Evolutionary conservation across 2,797 vertebrate genomes (phyloP).

Genomic region (Urosaurus nigricauda): DNA sequence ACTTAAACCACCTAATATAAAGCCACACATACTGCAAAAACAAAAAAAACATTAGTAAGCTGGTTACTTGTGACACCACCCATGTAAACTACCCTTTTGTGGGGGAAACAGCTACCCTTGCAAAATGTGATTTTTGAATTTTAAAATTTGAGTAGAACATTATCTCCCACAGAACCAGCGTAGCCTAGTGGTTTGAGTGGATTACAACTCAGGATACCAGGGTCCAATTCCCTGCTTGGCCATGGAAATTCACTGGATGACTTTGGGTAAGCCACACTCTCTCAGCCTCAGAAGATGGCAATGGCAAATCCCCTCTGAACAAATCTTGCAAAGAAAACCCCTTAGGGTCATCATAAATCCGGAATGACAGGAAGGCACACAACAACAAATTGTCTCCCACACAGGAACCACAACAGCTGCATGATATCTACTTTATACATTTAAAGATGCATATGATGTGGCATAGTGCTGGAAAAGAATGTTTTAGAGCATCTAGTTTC

Average conservation of each 20-base stretch:
- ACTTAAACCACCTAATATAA: not conserved
- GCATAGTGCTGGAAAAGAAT: not conserved
- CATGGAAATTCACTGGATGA: too few relatives aligned
- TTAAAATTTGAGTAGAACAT: not conserved
- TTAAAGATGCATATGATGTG: not conserved
- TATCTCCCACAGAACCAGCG: not conserved
- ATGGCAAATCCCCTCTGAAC: too few relatives aligned
- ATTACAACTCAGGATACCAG: not conserved
- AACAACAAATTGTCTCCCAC: too few relatives aligned
- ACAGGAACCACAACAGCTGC: not conserved
- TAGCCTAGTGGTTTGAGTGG: too few relatives aligned
- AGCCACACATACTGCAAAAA: slow-evolving; percentile 1
- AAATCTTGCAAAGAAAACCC: too few relatives aligned
- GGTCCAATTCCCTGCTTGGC: too few relatives aligned
- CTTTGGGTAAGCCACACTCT: too few relatives aligned
- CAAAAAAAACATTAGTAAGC: not conserved
- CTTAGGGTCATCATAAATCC: too few relatives aligned
- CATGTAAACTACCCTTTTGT: not conserved
- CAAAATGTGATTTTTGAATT: not conserved
- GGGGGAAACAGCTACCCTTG: not conserved
- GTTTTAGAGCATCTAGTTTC: not conserved
- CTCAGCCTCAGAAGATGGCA: too few relatives aligned
- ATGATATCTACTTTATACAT: not conserved
- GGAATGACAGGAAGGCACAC: too few relatives aligned
- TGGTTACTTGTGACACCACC: not conserved